Evolutionary conservation across 2,888 invertebrate genomes (phyloP).

Genomic region (Philopedon plagiatum): DNA sequence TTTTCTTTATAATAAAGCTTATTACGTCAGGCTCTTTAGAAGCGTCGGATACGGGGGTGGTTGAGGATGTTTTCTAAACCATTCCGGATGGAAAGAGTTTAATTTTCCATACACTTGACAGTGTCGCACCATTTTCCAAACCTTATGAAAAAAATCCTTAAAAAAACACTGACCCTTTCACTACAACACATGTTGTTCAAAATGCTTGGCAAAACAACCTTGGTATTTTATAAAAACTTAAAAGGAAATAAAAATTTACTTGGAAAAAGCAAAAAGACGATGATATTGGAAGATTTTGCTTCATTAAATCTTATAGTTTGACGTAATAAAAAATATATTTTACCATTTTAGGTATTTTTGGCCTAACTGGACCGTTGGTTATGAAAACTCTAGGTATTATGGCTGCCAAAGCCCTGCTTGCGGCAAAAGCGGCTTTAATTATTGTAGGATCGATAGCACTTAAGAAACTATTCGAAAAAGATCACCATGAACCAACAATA

Average conservation of each 20-base stretch:
- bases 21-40: too few relatives aligned
- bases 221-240: too few relatives aligned
- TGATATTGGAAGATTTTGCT: not conserved
- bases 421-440: constrained; percentile 81
- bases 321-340: not conserved
- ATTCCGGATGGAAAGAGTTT: too few relatives aligned
- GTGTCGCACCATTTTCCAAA: too few relatives aligned
- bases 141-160: too few relatives aligned
- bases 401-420: constrained; percentile 80
- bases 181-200: too few relatives aligned
- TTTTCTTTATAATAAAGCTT: too few relatives aligned
- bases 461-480: constrained; percentile 81
- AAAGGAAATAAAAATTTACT: not conserved
- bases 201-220: too few relatives aligned
- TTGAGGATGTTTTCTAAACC: too few relatives aligned
- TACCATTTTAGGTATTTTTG: constrained; percentile 68
- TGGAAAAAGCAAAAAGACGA: not conserved
- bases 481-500: constrained; percentile 76
- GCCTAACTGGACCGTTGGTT: constrained; percentile 79
- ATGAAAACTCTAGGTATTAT: constrained; percentile 80
- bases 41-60: too few relatives aligned
- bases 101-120: too few relatives aligned
- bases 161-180: too few relatives aligned
- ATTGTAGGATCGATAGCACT: constrained; percentile 80
- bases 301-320: not conserved